A percentile compares a stretch with the other conserved stretches of the same genome.
Conservation (phyloP, 2,113 vertebrate genomes). For the Centropristis striata region DNA sequence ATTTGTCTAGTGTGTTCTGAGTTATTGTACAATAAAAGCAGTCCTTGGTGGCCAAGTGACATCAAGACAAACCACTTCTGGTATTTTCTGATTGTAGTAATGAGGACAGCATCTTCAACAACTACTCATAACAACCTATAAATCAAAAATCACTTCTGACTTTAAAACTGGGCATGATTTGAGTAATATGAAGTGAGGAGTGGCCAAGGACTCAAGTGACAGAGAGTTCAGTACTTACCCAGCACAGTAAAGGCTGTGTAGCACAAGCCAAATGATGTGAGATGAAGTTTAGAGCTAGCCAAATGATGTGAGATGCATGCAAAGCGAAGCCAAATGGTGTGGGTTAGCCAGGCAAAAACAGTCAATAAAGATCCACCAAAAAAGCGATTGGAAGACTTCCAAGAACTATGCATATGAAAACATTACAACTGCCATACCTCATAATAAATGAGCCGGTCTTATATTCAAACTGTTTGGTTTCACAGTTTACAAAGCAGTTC, state of each 20-base stretch:
- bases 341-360: conserved; percentile 52
- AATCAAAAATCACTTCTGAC: conserved; percentile 41
- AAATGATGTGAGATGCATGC: conserved; percentile 75
- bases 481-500: conserved; percentile 60
- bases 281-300: conserved; percentile 53
- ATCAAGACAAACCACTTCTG: not conserved
- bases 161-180: conserved; percentile 29
- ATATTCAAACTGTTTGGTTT: conserved; percentile 46
- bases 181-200: conserved; percentile 37
- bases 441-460: conserved; percentile 26
- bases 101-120: conserved; percentile 22
- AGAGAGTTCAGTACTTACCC: conserved; percentile 52
- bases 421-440: conserved; percentile 24
- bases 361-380: conserved; percentile 60
- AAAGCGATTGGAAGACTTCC: conserved; percentile 36
- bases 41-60: not conserved
- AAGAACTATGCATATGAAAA: conserved; percentile 49
- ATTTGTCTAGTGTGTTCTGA: conserved; percentile 20
- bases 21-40: not conserved
- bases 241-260: conserved; percentile 51
- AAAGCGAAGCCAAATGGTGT: conserved; percentile 58
- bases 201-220: conserved; percentile 36
- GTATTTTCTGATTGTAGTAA: conserved; percentile 14
- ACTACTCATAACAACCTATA: conserved; percentile 8
- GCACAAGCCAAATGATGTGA: conserved; percentile 77